phyloP scores from a whole-genome alignment of 2,113 vertebrate species.

The Garra rufa region DNA sequence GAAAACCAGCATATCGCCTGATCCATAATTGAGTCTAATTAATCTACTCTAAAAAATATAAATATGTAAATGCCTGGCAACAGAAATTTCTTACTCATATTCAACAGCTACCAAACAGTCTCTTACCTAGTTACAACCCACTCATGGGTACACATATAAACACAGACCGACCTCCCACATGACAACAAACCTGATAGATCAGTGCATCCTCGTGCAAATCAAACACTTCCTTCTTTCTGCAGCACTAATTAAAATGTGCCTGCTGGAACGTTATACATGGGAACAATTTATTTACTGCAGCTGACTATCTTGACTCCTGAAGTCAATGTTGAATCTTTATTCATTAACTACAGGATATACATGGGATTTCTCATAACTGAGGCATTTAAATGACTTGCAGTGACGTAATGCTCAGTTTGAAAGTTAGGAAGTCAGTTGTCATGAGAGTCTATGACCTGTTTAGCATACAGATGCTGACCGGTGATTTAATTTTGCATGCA shows the following conservation, averaged over 20 bases:
- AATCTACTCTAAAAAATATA: neutral
- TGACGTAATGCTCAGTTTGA: neutral
- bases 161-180: neutral
- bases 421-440: neutral
- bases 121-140: neutral
- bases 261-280: neutral
- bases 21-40: conserved; percentile 6
- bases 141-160: neutral
- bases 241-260: neutral
- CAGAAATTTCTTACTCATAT: neutral
- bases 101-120: neutral
- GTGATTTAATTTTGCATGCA: neutral
- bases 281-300: neutral
- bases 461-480: conserved; percentile 20
- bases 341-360: neutral
- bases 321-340: neutral
- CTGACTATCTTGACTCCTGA: conserved; percentile 11
- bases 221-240: conserved; percentile 5
- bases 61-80: conserved; percentile 18
- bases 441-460: neutral
- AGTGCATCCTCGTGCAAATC: conserved; percentile 7
- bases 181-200: neutral
- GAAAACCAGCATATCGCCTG: neutral
- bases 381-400: neutral
- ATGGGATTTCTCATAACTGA: neutral